Percentiles rank a stretch among this genome's conserved stretches.
Conservation (phyloP, 2,888 invertebrate species). For the Melipona bicolor region DNA sequence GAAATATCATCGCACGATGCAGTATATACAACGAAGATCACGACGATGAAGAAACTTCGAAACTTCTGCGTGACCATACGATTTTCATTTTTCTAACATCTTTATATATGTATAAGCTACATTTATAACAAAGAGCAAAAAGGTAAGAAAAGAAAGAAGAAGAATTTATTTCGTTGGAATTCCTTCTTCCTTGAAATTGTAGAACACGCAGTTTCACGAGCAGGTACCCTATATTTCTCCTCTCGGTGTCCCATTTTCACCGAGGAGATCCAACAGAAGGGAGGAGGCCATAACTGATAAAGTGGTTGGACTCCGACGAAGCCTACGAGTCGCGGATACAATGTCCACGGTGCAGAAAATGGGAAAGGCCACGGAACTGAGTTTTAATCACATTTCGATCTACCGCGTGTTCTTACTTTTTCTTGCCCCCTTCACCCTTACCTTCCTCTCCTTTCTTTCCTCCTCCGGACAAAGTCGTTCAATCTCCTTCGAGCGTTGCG, state of each 20-base stretch:
- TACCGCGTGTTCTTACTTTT: slow-evolving; percentile 34
- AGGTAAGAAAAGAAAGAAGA: not conserved
- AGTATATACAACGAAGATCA: too few species aligned
- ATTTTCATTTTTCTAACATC: too few species aligned
- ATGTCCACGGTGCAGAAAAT: slow-evolving; percentile 33
- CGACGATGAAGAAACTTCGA: too few species aligned
- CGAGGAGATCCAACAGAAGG: slow-evolving; percentile 9
- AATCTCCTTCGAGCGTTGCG: slow-evolving; percentile 11
- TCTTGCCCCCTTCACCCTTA: not conserved
- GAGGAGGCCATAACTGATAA: slow-evolving; percentile 18
- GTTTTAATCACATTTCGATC: slow-evolving; percentile 62
- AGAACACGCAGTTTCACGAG: not conserved
- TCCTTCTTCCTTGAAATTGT: not conserved
- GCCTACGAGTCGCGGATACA: slow-evolving; percentile 19
- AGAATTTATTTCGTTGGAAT: not conserved
- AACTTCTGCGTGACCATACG: too few species aligned
- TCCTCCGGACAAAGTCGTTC: slow-evolving; percentile 20
- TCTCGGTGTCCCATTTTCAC: slow-evolving; percentile 23
- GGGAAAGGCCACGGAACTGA: slow-evolving; percentile 9
- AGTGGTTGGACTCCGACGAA: slow-evolving; percentile 40
- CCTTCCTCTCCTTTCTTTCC: not conserved
- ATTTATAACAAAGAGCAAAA: too few species aligned
- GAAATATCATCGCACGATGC: too few species aligned
- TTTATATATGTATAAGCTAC: too few species aligned
- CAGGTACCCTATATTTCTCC: not conserved